Base-by-base conservation (phyloP, 2,888 invertebrate species). In the Stegana nigrithorax region DNA sequence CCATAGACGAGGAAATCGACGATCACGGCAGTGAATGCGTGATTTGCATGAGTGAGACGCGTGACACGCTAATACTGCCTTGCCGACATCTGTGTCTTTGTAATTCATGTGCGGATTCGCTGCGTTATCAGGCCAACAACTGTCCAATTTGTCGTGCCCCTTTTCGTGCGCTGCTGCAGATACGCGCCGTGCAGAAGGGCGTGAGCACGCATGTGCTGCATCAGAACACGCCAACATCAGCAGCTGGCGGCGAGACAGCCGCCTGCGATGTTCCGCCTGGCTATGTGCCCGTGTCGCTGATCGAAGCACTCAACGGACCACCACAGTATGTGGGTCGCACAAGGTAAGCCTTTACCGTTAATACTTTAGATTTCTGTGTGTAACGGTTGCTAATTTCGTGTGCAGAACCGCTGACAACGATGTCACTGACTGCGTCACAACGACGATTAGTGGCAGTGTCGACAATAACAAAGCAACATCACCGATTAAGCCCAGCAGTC, bases 81-180 rank as follows among this genome's bases (percentile, higher is more conserved):
- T 99, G 99, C 84, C 89, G 96, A 27, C 99, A 99, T 87, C 89
- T 99, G 60, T 99, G 98, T 83, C 88, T 99, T 67, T 99, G 98
- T 86, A 96, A 97, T 87, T 93, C 94, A 0, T 99, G 98, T 87
- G 98, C 98, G 0, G 98, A 98, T 87, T 97, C 97, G 1, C 88
- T 99, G 65, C 89, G 98, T 69, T 98, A 97, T 84, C 96, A 96
- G 89, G 96, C 98, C 25, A 98, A 96, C 87, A 98, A 97, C 87
- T 99, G 99, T 79, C 99, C 99, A 6, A 99, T 99, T 73, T 99
- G 99, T 84, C 90, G 99, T 67, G 96, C 98, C n/a, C 98, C 98
- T 8, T 99, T 99, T 87, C 89, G 98, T 67, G 99, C 99, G 0
- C 88, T 99, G 57, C 88, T 99, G 62, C 98, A 98, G 87, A 95